Conservation (phyloP, 1,140 invertebrate species). For the Calephelis virginiensis region DNA sequence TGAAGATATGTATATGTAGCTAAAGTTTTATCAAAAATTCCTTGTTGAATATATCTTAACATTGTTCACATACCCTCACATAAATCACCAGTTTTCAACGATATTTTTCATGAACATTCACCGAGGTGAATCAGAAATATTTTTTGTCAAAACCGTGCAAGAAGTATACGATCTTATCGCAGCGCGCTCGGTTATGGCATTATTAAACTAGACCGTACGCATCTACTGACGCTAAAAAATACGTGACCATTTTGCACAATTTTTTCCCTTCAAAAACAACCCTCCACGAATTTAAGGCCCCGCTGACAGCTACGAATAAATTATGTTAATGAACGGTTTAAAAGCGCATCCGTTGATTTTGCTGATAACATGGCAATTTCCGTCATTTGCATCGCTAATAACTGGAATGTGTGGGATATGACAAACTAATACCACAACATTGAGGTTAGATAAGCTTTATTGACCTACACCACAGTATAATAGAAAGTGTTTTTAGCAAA, state of each 20-base stretch:
- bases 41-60: no score
- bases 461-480: not conserved
- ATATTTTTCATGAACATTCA: conserved; percentile 6
- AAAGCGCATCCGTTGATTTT: conserved; percentile 70
- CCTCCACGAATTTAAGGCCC: conserved; percentile 70
- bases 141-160: conserved; percentile 49
- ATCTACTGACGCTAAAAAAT: conserved; percentile 60
- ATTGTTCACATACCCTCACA: not conserved
- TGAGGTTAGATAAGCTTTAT: not conserved
- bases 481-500: no score
- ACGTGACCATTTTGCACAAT: conserved; percentile 64
- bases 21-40: no score
- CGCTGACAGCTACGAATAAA: conserved; percentile 71
- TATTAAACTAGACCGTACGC: conserved; percentile 59
- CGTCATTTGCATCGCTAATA: conserved; percentile 48
- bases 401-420: not conserved
- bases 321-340: conserved; percentile 75
- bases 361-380: conserved; percentile 54
- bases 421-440: not conserved
- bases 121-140: conserved; percentile 45
- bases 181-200: conserved; percentile 55
- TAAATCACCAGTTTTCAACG: not conserved
- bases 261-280: conserved; percentile 56
- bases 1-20: no score
- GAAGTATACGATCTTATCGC: conserved; percentile 57